These are phyloP conservation scores for Drosophila eugracilis DNA, from an alignment of 1,140 invertebrate genomes.

Conservation along the genomic window DNA sequence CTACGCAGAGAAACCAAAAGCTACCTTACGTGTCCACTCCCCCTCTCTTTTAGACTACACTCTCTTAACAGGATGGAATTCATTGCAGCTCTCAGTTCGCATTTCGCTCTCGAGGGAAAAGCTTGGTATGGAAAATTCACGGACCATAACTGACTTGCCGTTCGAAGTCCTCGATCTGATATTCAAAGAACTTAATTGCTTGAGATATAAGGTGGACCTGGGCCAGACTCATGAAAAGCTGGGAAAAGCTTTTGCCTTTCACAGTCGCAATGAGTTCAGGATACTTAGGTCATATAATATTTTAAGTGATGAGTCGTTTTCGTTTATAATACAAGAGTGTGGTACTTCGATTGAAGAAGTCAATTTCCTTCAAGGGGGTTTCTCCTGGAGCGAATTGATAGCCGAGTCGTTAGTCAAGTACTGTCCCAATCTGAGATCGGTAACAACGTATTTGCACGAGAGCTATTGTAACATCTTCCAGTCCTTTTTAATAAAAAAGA, in stretches of 20 bases:
- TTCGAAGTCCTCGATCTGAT: constrained; percentile 29
- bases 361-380: no score
- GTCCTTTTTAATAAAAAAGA: neutral
- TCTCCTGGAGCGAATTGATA: no score
- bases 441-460: neutral
- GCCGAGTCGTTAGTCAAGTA: no score
- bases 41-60: no score
- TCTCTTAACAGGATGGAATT: no score
- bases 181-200: neutral
- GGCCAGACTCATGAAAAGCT: neutral
- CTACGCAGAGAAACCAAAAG: no score
- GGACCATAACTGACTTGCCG: constrained; percentile 6
- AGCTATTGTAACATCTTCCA: no score
- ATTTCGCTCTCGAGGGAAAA: neutral
- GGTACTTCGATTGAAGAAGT: neutral
- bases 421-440: constrained; percentile 3
- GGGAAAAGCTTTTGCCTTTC: constrained; percentile 4
- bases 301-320: neutral
- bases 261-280: constrained; percentile 2
- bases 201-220: neutral
- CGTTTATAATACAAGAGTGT: neutral
- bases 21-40: no score
- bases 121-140: constrained; percentile 3
- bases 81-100: constrained; percentile 8
- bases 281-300: neutral